Percentiles rank a stretch among this genome's conserved stretches.
Conservation (phyloP, 2,797 vertebrate genomes). For the Pseudomugil gertrudae region DNA sequence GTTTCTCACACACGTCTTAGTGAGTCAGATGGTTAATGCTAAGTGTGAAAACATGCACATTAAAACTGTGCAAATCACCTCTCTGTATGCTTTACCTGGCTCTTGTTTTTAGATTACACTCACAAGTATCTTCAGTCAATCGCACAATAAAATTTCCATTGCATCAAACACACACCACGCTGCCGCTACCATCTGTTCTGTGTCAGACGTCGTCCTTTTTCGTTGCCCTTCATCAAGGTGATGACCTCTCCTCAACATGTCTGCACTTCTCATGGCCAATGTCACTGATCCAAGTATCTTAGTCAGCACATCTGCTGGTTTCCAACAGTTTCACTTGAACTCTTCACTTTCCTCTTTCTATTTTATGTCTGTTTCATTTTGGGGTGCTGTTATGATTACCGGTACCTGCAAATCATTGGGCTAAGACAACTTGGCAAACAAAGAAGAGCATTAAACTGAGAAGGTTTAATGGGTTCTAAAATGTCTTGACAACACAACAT, state of each 20-base stretch:
- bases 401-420: slow-evolving; percentile 19
- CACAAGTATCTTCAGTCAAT: not conserved
- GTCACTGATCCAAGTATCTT: slow-evolving; percentile 32
- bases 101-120: not conserved
- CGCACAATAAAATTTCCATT: not conserved
- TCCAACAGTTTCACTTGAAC: slow-evolving; percentile 37
- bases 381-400: not conserved
- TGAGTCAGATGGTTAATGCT: not conserved
- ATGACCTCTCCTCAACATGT: slow-evolving; percentile 36
- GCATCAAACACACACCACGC: slow-evolving; percentile 1
- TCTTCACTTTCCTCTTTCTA: not conserved
- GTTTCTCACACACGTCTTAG: not conserved
- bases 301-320: slow-evolving; percentile 58
- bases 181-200: slow-evolving; percentile 62
- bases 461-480: not conserved
- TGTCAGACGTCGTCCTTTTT: slow-evolving; percentile 42
- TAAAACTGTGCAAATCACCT: not conserved
- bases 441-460: not conserved
- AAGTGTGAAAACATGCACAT: not conserved
- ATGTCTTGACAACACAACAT: not conserved
- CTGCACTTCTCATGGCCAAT: slow-evolving; percentile 20
- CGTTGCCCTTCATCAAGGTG: slow-evolving; percentile 25
- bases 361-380: not conserved
- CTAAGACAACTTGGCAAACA: slow-evolving; percentile 5
- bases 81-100: not conserved